Evolutionary conservation across 2,797 vertebrate genomes (phyloP).

Genomic region (Nyctibius grandis): DNA sequence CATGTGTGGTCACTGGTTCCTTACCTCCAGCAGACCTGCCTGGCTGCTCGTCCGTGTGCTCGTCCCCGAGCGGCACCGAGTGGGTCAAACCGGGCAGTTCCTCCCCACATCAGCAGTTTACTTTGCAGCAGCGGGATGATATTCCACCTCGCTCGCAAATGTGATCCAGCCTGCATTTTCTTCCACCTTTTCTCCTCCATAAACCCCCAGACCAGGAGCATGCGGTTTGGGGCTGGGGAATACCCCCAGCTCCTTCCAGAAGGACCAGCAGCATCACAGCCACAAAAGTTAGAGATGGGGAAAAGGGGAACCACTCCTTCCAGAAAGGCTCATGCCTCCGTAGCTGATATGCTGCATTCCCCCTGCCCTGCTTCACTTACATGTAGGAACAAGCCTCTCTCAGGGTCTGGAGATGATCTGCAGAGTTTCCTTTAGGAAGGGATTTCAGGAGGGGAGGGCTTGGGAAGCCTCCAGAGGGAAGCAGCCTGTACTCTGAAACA

Average conservation of each 20-base stretch:
- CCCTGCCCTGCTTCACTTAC: fast-evolving
- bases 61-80: too few relatives aligned
- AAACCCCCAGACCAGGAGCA: background rate
- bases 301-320: background rate
- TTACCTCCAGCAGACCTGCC: too few relatives aligned
- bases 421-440: background rate
- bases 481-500: background rate
- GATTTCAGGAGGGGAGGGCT: background rate
- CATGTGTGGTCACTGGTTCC: too few relatives aligned
- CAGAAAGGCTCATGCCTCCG: fast-evolving
- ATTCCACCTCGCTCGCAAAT: background rate
- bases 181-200: background rate
- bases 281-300: fast-evolving
- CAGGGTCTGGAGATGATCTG: background rate
- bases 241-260: background rate
- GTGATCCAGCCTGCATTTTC: fast-evolving
- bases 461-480: background rate
- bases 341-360: fast-evolving
- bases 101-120: too few relatives aligned
- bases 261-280: background rate
- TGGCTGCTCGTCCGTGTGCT: too few relatives aligned
- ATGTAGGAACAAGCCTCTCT: fast-evolving
- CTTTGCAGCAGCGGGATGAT: too few relatives aligned
- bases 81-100: too few relatives aligned
- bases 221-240: fast-evolving